Evolutionary conservation across 2,797 vertebrate genomes (phyloP).

Genomic region (Halcyon badia): DNA sequence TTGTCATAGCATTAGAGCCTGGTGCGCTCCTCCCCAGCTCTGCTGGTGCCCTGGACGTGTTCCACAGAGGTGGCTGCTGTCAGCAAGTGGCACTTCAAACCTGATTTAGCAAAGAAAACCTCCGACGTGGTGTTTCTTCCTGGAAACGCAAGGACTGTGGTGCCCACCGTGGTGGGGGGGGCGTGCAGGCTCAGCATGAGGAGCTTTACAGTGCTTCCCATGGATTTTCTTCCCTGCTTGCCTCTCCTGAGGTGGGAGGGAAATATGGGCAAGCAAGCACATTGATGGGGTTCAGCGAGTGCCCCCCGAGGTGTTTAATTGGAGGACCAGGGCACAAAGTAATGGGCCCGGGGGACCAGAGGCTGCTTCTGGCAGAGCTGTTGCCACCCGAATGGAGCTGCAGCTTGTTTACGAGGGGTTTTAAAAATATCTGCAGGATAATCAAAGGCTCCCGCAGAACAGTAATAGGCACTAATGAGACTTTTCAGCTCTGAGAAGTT

Average conservation of each 20-base stretch:
- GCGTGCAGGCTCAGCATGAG: not conserved
- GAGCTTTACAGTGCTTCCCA: not conserved
- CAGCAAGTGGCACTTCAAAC: conserved; percentile 10
- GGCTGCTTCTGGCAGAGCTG: not conserved
- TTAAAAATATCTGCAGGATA: conserved; percentile 58
- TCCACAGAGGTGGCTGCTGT: not conserved
- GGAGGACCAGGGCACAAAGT: not conserved
- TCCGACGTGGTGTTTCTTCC: not conserved
- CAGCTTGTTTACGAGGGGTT: not conserved
- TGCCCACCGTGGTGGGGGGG: no score
- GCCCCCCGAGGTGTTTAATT: not conserved
- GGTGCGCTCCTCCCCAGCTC: not conserved
- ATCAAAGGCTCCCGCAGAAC: conserved; percentile 38
- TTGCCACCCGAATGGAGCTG: not conserved
- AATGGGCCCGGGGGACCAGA: not conserved
- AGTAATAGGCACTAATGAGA: not conserved
- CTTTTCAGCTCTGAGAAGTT: not conserved
- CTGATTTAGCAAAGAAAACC: not conserved
- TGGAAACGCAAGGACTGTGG: not conserved
- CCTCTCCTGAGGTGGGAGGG: not conserved
- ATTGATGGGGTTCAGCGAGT: not conserved
- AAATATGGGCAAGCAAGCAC: not conserved
- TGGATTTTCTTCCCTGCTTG: not conserved
- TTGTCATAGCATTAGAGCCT: conserved; percentile 25
- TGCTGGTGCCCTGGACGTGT: not conserved